These are phyloP conservation scores for Dioctria linearis DNA, from an alignment of 2,888 invertebrate genomes.

Conservation along the genomic window DNA sequence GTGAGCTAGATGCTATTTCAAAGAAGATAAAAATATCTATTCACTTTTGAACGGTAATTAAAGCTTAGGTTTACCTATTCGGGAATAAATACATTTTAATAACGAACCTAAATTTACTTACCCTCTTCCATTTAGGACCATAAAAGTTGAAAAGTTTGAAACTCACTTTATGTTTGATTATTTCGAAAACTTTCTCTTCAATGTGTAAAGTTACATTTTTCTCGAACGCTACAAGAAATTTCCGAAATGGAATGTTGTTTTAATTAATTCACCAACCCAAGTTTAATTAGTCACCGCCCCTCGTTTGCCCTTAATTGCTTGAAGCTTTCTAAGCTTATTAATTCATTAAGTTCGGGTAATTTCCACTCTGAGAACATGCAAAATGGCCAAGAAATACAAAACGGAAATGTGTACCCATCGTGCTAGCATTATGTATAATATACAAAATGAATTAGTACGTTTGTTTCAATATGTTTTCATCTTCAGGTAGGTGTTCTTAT, in stretches of 20 bases:
- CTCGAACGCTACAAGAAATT: not conserved
- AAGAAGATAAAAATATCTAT: not conserved
- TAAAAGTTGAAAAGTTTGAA: constrained; percentile 1
- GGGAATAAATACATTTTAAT: constrained; percentile 44
- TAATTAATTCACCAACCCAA: not conserved
- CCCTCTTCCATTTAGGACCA: constrained; percentile 4
- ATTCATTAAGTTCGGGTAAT: constrained; percentile 32
- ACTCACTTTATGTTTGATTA: constrained; percentile 8
- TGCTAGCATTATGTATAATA: not conserved
- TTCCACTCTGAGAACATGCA: not conserved
- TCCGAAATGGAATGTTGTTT: constrained; percentile 9
- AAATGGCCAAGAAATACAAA: constrained; percentile 13
- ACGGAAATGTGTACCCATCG: not conserved
- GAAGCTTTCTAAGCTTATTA: constrained; percentile 26
- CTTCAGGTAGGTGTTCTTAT: not conserved
- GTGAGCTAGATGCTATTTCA: too few species aligned
- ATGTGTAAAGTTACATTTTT: not conserved
- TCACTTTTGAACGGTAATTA: constrained; percentile 31
- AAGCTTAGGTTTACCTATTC: constrained; percentile 21
- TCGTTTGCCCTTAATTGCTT: constrained; percentile 20
- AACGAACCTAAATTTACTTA: constrained; percentile 25
- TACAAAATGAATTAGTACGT: not conserved
- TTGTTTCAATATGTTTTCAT: constrained; percentile 4
- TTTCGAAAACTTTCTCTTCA: not conserved
- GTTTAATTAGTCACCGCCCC: constrained; percentile 1